Conservation (phyloP, 2,888 invertebrate genomes). For the Pseudococcus longispinus region DNA sequence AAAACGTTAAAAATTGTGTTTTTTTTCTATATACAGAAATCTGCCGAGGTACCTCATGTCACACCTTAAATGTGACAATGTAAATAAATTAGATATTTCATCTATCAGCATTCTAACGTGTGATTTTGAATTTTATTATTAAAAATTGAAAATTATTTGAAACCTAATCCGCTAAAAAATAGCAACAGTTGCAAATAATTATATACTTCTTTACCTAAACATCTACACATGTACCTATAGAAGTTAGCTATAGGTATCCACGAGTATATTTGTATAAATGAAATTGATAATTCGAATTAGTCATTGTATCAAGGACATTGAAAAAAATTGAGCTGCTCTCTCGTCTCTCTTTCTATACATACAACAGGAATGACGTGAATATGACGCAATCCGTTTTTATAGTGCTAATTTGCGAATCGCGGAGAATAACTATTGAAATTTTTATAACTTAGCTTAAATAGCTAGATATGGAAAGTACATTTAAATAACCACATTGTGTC, state of each 20-base stretch:
- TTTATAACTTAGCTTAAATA: neutral
- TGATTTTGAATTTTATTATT: too few species aligned
- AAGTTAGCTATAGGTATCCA: neutral
- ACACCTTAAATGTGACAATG: too few species aligned
- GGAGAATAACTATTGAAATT: neutral
- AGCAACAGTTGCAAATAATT: too few species aligned
- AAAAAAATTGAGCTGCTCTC: neutral
- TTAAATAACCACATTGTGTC: neutral
- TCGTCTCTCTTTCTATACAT: neutral
- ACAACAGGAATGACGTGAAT: conserved; percentile 26
- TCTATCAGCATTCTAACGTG: too few species aligned
- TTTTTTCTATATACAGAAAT: too few species aligned
- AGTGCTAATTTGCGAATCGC: conserved; percentile 13
- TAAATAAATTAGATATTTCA: too few species aligned
- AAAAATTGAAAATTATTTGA: too few species aligned
- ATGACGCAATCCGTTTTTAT: conserved; percentile 28
- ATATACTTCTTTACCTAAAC: neutral
- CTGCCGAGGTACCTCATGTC: too few species aligned
- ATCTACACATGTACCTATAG: neutral
- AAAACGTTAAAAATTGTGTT: too few species aligned
- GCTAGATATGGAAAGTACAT: neutral
- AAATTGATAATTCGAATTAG: conserved; percentile 33
- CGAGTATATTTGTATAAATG: neutral
- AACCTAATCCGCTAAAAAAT: too few species aligned
- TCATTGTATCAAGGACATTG: conserved; percentile 17